These are phyloP conservation scores for Lota lota DNA, from an alignment of 2,113 vertebrate species.

Conservation along the genomic window DNA sequence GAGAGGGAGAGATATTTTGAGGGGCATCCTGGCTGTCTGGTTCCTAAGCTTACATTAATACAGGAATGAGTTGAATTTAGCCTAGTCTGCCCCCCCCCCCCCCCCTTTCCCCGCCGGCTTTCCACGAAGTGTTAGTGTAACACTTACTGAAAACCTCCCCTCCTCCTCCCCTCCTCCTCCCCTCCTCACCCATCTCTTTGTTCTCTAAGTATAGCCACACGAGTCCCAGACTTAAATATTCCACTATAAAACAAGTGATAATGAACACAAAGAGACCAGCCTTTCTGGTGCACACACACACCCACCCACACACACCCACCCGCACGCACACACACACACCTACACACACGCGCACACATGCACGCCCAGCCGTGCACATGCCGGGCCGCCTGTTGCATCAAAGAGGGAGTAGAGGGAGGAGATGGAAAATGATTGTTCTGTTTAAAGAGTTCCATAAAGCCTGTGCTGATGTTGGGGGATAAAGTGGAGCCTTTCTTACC, in stretches of 20 bases:
- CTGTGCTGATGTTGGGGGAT: constrained; percentile 63
- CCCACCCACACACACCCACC: constrained; percentile 30
- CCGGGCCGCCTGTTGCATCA: constrained; percentile 38
- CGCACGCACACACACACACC: constrained; percentile 31
- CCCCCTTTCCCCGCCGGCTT: constrained; percentile 41
- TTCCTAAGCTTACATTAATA: constrained; percentile 79
- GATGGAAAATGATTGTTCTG: constrained; percentile 72
- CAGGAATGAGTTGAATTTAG: constrained; percentile 82
- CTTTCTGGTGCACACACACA: constrained; percentile 10
- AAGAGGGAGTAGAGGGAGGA: constrained; percentile 37
- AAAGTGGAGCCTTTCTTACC: constrained; percentile 67
- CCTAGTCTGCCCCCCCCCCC: constrained; percentile 59
- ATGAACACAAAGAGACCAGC: constrained; percentile 66
- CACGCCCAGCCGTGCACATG: constrained; percentile 25
- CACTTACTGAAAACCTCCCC: constrained; percentile 71
- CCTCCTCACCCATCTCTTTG: constrained; percentile 60
- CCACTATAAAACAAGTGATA: constrained; percentile 76
- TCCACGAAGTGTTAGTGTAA: constrained; percentile 73
- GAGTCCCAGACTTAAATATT: constrained; percentile 74
- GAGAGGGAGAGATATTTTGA: constrained; percentile 66
- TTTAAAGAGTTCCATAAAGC: constrained; percentile 68
- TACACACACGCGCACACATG: constrained; percentile 20
- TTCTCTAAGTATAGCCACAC: constrained; percentile 78
- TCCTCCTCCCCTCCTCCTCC: constrained; percentile 53
- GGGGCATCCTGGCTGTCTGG: constrained; percentile 59